phyloP scores from a whole-genome alignment of 2,797 vertebrate genomes.

The Echiichthys vipera region DNA sequence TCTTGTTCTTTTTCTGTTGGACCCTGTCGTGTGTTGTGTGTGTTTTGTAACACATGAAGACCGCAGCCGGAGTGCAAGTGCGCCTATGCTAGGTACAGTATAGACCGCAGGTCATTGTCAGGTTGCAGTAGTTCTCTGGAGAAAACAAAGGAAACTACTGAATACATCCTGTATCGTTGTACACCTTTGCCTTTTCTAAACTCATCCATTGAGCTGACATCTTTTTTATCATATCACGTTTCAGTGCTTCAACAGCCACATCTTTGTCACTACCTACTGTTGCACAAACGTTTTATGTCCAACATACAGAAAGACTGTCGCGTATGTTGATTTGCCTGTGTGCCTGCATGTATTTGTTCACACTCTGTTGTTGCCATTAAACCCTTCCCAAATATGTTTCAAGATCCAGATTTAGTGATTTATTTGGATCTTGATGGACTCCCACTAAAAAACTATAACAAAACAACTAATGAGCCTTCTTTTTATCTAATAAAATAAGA shows the following conservation, averaged over 20 bases:
- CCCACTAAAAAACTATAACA: constrained; percentile 22
- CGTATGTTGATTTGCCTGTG: constrained; percentile 54
- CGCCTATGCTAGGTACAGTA: constrained; percentile 96
- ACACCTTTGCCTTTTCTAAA: constrained; percentile 32
- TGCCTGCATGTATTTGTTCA: constrained; percentile 67
- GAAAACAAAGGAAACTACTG: constrained; percentile 55
- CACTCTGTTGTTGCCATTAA: constrained; percentile 15
- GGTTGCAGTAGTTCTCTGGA: constrained; percentile 66
- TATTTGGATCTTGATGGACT: constrained; percentile 23
- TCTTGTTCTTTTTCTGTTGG: constrained; percentile 86
- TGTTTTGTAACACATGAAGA: constrained; percentile 92
- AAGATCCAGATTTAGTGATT: constrained; percentile 40
- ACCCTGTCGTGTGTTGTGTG: constrained; percentile 86
- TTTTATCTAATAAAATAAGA: constrained; percentile 3
- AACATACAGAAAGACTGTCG: constrained; percentile 43
- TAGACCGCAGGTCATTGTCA: constrained; percentile 76
- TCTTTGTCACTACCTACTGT: constrained; percentile 21
- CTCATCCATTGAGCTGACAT: constrained; percentile 35
- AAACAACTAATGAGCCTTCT: constrained; percentile 17
- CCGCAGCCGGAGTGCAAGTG: constrained; percentile 95
- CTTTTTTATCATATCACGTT: constrained; percentile 12
- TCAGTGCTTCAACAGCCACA: constrained; percentile 50
- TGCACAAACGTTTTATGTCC: constrained; percentile 37
- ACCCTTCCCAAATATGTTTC: constrained; percentile 19
- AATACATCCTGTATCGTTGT: constrained; percentile 16